phyloP scores from a whole-genome alignment of 2,113 vertebrate species.

The Dromaius novaehollandiae region DNA sequence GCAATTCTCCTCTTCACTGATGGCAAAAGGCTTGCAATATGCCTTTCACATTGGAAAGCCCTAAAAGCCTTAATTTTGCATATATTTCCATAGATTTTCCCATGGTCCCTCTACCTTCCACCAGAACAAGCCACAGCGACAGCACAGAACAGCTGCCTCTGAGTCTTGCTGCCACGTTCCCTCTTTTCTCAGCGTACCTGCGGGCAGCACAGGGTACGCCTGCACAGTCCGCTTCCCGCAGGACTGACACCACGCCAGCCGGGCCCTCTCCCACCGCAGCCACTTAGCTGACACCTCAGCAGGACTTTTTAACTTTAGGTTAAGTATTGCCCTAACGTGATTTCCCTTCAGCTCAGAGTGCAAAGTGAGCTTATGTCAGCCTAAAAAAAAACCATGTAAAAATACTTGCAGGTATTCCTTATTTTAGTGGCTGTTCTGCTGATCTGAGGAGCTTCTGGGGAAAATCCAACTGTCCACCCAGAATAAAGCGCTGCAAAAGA shows the following conservation, averaged over 20 bases:
- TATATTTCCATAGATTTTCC: not conserved
- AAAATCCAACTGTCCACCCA: not conserved
- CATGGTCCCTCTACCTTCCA: no score
- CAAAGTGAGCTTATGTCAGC: not conserved
- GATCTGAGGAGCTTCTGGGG: not conserved
- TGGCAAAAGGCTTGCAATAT: not conserved
- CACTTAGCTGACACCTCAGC: not conserved
- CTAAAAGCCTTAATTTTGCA: not conserved
- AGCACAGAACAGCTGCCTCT: not conserved
- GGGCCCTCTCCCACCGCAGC: not conserved
- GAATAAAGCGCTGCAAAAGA: not conserved
- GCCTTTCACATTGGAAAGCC: not conserved
- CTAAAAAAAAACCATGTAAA: not conserved
- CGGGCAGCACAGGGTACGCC: not conserved
- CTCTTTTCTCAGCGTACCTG: not conserved
- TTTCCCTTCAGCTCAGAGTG: not conserved
- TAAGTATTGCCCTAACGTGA: not conserved
- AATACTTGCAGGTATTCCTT: not conserved
- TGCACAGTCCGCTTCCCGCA: not conserved
- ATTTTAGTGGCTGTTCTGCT: not conserved
- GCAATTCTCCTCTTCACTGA: not conserved
- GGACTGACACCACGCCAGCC: not conserved
- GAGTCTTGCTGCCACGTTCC: not conserved
- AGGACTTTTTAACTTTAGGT: not conserved
- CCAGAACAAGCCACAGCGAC: not conserved